Evolutionary conservation across 1,140 invertebrate genomes (phyloP), one percentile per base, ranked within the genome.

Genomic region (Orchesella cincta): DNA sequence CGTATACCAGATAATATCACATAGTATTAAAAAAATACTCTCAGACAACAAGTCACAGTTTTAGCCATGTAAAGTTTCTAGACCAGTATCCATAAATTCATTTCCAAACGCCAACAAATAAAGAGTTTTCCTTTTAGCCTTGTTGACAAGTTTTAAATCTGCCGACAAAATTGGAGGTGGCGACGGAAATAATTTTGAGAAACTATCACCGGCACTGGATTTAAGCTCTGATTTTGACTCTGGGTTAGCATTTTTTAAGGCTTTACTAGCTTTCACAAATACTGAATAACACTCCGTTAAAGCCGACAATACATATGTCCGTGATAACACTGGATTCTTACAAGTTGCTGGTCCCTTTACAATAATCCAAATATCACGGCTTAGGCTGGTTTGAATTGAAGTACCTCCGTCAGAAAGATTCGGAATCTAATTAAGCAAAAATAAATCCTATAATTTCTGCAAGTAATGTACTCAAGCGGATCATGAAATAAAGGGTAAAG

Each of bases 101-200:
- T 78, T 78, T 3, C 64, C 73, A 75, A 71, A 78, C 20, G 77
- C 57, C 16, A 78, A 31, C 35, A 78, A 35, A 72, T 78, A 78
- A 20, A 75, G 29, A n/a, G 72, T 1, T 72, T 78, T 78, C 57
- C 77, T 51, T 57, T 75, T 75, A 2, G 67, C 34, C 28, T 72
- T 78, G 0, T 34, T 31, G 23, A 71, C 28, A 12, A 71, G n/a
- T 28, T 78, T 75, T 3, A 29, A 29, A 36, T 35, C 46, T 23
- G 57, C 33, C 8, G 31, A 31, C 3, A 73, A 14, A 35, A 29
- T 8, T 16, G 31, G 33, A 36, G 74, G 26, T 35, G 52, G 14
- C 2, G 31, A 16, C 35, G 57, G 36, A 29, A 33, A 62, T 64
- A 34, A 36, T 1, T 35, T 64, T 3, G 54, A 34, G 35, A 64